Evolutionary conservation across 2,888 invertebrate genomes (phyloP).

Genomic region (Actias luna): DNA sequence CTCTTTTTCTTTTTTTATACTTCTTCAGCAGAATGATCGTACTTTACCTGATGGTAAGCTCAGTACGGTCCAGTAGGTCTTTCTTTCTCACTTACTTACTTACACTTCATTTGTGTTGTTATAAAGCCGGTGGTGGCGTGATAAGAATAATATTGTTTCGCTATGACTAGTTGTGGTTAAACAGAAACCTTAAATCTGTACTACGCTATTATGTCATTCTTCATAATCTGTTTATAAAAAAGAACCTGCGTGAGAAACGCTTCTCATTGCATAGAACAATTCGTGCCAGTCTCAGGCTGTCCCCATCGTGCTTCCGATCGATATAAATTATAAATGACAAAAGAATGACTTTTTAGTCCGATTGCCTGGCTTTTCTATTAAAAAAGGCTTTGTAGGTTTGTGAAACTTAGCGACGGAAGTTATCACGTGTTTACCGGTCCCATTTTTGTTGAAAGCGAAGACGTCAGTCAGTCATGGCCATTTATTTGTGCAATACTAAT

Average conservation of each 20-base stretch:
- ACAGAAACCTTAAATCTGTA: background rate
- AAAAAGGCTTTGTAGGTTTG: constrained; percentile 27
- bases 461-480: constrained; percentile 64
- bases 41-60: too few relatives aligned
- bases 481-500: constrained; percentile 47
- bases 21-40: too few relatives aligned
- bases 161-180: background rate
- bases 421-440: constrained; percentile 44
- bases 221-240: constrained; percentile 49
- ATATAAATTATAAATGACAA: constrained; percentile 50
- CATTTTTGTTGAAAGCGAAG: constrained; percentile 63
- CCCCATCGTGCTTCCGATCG: constrained; percentile 56
- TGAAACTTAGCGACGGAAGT: constrained; percentile 35
- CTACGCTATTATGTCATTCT: constrained; percentile 50
- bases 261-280: constrained; percentile 54
- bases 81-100: too few relatives aligned
- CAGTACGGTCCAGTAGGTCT: too few relatives aligned
- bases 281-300: constrained; percentile 71
- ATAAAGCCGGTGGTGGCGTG: background rate
- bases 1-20: too few relatives aligned
- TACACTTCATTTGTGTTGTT: background rate
- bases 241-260: constrained; percentile 57
- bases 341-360: constrained; percentile 33
- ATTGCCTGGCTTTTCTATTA: constrained; percentile 34
- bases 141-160: background rate